Conservation (phyloP, 2,113 vertebrate genomes). For the Stercorarius parasiticus region DNA sequence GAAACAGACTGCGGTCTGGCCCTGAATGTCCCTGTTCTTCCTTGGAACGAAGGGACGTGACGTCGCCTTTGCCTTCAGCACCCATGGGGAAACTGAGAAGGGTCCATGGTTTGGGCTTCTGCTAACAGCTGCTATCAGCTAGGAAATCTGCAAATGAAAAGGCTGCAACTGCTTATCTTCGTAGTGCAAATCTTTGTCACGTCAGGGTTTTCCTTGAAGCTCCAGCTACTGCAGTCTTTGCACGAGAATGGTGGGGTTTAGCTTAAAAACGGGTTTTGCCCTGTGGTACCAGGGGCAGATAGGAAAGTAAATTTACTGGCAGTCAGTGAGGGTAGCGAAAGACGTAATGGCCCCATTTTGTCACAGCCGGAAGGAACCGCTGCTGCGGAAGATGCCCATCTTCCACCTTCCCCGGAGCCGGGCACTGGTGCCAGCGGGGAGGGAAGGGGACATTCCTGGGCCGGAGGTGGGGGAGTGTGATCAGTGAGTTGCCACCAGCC, state of each 20-base stretch:
- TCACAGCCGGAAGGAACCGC: background rate
- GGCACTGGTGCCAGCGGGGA: background rate
- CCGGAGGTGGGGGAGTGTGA: rapidly evolving
- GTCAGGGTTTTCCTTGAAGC: constrained; percentile 32
- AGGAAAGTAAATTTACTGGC: background rate
- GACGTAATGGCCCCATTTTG: rapidly evolving
- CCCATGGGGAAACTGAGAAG: background rate
- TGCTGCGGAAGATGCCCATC: background rate
- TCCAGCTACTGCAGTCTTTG: constrained; percentile 22
- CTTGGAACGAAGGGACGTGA: background rate
- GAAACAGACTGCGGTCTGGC: background rate
- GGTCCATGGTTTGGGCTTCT: background rate
- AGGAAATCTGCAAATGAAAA: constrained; percentile 5
- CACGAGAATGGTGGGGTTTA: background rate
- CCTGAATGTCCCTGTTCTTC: background rate
- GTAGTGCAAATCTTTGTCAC: background rate
- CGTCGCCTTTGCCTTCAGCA: background rate
- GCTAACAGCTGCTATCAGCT: constrained; percentile 31
- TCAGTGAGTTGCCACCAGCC: background rate
- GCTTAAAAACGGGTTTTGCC: background rate
- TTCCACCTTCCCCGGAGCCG: background rate
- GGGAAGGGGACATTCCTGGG: background rate
- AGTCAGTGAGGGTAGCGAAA: background rate
- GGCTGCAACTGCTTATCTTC: constrained; percentile 32
- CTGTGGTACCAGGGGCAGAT: background rate